phyloP scores from a whole-genome alignment of 2,113 vertebrate genomes.

The Phaethornis superciliosus region DNA sequence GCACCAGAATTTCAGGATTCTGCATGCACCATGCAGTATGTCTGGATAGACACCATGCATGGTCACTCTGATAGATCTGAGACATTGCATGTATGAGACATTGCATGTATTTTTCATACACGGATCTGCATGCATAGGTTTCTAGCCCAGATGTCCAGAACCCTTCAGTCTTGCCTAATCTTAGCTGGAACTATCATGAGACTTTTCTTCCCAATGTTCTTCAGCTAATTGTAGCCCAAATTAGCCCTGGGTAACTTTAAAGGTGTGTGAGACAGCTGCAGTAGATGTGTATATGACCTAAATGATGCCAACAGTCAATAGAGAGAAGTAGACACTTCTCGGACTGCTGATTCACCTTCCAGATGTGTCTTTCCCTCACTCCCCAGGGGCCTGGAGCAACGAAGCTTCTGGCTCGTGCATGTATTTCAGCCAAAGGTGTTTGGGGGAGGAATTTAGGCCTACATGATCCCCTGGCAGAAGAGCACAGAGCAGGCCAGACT shows the following conservation, averaged over 20 bases:
- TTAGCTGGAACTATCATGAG: not conserved
- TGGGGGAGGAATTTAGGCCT: slow-evolving; percentile 17
- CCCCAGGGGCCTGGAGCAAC: not conserved
- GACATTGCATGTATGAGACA: not conserved
- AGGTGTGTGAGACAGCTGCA: not conserved
- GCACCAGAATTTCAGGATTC: not conserved
- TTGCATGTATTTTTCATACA: not conserved
- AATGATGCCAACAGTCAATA: not conserved
- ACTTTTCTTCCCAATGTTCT: not conserved
- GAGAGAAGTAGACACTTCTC: not conserved
- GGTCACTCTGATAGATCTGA: not conserved
- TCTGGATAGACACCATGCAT: not conserved
- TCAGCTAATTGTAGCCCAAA: not conserved
- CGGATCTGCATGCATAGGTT: not conserved
- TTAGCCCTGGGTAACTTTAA: not conserved
- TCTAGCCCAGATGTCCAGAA: not conserved
- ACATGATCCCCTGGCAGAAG: not conserved
- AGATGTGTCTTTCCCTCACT: not conserved
- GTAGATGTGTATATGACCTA: not conserved
- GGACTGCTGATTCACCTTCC: slow-evolving; percentile 7
- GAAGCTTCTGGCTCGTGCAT: slow-evolving; percentile 11
- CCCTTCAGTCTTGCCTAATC: not conserved
- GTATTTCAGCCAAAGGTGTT: slow-evolving; percentile 13
- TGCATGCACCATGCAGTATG: not conserved
- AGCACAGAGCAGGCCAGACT: slow-evolving; percentile 33